Conservation (phyloP, 2,113 vertebrate genomes). For the Chrysochloris asiatica region DNA sequence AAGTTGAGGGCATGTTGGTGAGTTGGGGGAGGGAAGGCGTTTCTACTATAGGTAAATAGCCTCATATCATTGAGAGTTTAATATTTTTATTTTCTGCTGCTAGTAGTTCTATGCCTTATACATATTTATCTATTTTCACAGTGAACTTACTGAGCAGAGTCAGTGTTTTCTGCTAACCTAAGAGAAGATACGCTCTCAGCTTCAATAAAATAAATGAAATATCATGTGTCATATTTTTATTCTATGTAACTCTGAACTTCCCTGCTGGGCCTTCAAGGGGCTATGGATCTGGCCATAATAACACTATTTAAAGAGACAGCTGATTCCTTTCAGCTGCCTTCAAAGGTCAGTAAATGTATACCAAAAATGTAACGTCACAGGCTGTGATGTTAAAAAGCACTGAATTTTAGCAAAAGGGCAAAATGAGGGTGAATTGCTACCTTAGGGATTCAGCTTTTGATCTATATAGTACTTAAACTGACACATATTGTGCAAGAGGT, state of each 20-base stretch:
- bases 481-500: neutral
- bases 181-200: neutral
- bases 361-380: constrained; percentile 2
- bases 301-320: constrained; percentile 5
- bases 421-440: constrained; percentile 8
- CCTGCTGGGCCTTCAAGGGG: neutral
- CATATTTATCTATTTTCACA: neutral
- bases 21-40: neutral
- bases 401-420: neutral
- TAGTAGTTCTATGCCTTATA: neutral
- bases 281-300: neutral
- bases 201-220: neutral
- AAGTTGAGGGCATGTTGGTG: neutral
- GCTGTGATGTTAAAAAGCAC: constrained; percentile 1
- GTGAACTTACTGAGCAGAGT: neutral
- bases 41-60: neutral
- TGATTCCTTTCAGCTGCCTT: constrained; percentile 9
- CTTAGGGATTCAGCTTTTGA: neutral
- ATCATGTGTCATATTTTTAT: neutral
- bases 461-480: neutral
- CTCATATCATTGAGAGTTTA: neutral
- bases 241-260: constrained; percentile 15
- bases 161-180: neutral
- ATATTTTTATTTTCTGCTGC: neutral
- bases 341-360: neutral